These are phyloP conservation scores for Poecile montanus DNA, from an alignment of 2,797 vertebrate genomes.

Conservation along the genomic window DNA sequence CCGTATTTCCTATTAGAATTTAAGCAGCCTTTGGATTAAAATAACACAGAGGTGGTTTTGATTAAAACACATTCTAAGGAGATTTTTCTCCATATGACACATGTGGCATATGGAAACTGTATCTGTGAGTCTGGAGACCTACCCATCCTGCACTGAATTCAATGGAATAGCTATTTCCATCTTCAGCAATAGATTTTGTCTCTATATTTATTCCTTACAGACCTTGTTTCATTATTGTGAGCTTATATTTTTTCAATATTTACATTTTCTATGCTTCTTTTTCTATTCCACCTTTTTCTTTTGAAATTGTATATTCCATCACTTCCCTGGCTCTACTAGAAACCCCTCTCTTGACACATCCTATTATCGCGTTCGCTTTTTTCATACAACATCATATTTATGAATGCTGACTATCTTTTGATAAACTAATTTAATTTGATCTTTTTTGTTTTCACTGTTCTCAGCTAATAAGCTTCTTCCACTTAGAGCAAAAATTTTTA, in stretches of 20 bases:
- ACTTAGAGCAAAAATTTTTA: neutral
- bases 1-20: neutral
- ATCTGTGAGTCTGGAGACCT: neutral
- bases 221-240: neutral
- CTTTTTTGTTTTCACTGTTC: neutral
- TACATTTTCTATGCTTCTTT: neutral
- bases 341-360: neutral
- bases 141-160: neutral
- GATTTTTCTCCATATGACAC: neutral
- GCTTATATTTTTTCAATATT: neutral
- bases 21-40: neutral
- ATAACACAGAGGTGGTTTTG: neutral
- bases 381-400: neutral
- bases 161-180: neutral
- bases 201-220: neutral
- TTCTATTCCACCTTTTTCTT: neutral
- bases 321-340: neutral
- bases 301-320: neutral
- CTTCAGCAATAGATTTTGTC: neutral
- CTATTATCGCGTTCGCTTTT: neutral
- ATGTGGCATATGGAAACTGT: neutral
- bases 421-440: neutral
- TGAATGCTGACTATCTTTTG: neutral
- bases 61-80: neutral
- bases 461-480: neutral